These are phyloP conservation scores for Papio anubis DNA, from an alignment of 2,113 vertebrate genomes.

Conservation along the genomic window DNA sequence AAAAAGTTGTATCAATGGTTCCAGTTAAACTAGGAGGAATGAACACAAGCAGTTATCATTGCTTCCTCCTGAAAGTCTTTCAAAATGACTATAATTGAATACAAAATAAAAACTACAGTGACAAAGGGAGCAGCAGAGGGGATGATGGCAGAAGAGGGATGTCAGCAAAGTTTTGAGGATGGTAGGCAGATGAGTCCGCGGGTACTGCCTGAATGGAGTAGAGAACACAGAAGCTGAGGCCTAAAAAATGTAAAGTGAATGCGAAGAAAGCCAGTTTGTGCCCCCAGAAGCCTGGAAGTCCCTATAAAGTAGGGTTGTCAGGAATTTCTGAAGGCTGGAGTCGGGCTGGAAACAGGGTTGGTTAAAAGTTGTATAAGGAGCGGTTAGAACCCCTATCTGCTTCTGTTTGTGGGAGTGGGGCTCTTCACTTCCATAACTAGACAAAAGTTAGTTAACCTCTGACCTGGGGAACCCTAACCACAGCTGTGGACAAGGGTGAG, in stretches of 20 bases:
- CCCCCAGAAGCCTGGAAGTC: background rate
- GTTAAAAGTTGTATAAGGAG: background rate
- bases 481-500: background rate
- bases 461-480: background rate
- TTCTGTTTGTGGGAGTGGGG: background rate
- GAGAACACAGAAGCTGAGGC: background rate
- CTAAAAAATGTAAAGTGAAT: background rate
- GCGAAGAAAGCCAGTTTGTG: background rate
- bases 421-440: background rate
- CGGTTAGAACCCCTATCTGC: background rate
- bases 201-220: background rate
- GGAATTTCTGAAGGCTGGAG: background rate
- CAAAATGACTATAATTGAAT: background rate
- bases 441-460: background rate
- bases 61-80: background rate
- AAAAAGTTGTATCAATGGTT: background rate
- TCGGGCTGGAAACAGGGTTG: background rate
- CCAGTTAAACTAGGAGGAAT: background rate
- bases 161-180: background rate
- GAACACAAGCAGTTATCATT: background rate
- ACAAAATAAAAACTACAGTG: background rate
- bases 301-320: background rate
- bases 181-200: background rate
- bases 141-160: background rate
- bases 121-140: background rate